Conservation (phyloP, 2,888 invertebrate species). For the Drosophila neutralis region DNA sequence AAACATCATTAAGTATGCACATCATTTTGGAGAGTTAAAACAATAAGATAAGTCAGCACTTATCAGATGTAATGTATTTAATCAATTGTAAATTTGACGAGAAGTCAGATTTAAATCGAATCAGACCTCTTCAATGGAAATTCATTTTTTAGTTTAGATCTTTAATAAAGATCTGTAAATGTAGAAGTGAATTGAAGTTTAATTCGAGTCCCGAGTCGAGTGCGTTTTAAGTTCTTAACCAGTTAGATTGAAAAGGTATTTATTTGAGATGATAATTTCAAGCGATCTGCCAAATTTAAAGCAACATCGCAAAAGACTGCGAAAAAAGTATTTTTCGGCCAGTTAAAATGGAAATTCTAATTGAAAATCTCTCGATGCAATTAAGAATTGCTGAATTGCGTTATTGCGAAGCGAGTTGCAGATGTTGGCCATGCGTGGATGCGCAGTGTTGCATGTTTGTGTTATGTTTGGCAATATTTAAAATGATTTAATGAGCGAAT, state of each 20-base stretch:
- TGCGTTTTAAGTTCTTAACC: neutral
- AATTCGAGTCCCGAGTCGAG: neutral
- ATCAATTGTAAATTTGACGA: neutral
- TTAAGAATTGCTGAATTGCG: slow-evolving; percentile 41
- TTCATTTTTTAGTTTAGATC: neutral
- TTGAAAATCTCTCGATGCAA: slow-evolving; percentile 74
- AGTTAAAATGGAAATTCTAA: slow-evolving; percentile 68
- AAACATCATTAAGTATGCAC: neutral
- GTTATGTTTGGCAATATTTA: slow-evolving; percentile 72
- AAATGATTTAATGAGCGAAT: slow-evolving; percentile 80
- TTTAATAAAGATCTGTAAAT: neutral
- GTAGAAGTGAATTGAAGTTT: neutral
- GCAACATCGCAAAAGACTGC: neutral
- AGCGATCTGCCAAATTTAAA: neutral
- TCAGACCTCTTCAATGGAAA: neutral
- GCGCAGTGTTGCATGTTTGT: slow-evolving; percentile 40
- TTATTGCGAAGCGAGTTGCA: slow-evolving; percentile 32
- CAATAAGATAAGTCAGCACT: neutral
- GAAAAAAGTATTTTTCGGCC: slow-evolving; percentile 11
- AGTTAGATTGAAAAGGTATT: neutral
- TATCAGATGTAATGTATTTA: neutral
- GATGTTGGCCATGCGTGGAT: slow-evolving; percentile 6
- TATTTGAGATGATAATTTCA: neutral
- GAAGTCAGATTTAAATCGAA: neutral
- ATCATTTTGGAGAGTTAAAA: neutral